Evolutionary conservation across 2,797 vertebrate species (phyloP), one percentile per base, ranked within the genome.

Genomic region (Poecilia picta): DNA sequence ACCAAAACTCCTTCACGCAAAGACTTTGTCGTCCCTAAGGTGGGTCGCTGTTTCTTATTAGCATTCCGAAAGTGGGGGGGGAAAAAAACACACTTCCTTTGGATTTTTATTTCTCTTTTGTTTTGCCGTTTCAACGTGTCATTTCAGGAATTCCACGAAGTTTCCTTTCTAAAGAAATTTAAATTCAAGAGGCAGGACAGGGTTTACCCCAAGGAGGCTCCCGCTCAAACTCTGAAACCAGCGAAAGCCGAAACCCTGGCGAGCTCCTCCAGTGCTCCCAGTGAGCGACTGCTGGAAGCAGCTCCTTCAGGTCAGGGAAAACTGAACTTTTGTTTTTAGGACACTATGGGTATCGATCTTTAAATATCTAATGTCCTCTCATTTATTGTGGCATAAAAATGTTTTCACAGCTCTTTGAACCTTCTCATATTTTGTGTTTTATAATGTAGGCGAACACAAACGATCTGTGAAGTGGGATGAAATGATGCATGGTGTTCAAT

Each of bases 81-180:
- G n/a, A 68, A 68, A 36, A 41, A 41, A 41, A 41, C 41, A 46
- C 41, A 46, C 2, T 15, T 7, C 15, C 12, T 43, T 46, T 28
- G 41, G 23, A n/a, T 45, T 28, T 33, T 28, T 2, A 25, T 39
- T 45, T 45, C 25, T 20, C 2, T 45, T 45, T 23, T 5, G 15
- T 71, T 45, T n/a, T 25, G 5, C 41, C 10, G 15, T n/a, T 71
- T 15, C 75, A 15, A 16, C 5, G 15, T 0, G 13, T 87, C 47
- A 4, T 81, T 81, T 51, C 75, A 99, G 98, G 97, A 98, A 89
- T 99, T 99, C 83, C 93, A 96, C 5, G 97, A 98, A 91, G 94
- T 99, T 84, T 87, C 98, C 28, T 98, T 97, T 89, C 91, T 99
- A 80, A 99, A 98, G 92, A 99, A 99, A 89, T 97, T 98, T 85